Conservation (phyloP, 2,113 vertebrate species). For the Gobiocypris rarus region DNA sequence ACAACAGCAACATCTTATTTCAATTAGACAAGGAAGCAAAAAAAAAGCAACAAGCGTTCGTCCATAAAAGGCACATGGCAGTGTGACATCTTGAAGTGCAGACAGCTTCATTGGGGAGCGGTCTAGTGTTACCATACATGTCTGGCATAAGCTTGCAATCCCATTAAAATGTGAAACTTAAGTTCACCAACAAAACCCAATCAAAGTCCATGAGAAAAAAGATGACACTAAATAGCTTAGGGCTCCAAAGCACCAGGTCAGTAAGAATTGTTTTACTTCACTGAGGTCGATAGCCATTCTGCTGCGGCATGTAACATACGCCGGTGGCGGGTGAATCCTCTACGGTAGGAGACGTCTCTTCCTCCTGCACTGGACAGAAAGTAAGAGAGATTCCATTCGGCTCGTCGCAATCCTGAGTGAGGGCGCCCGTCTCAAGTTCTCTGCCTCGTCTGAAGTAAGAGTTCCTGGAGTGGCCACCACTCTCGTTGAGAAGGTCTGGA, state of each 20-base stretch:
- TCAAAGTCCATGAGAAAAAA: not conserved
- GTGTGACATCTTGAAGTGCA: not conserved
- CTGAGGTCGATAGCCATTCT: conserved; percentile 89
- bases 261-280: conserved; percentile 57
- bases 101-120: not conserved
- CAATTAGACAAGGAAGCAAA: not conserved
- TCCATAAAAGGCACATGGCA: not conserved
- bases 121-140: not conserved
- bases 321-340: conserved; percentile 46
- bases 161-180: not conserved
- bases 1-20: not conserved
- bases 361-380: conserved; percentile 72
- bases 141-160: not conserved
- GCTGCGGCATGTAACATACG: conserved; percentile 86
- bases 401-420: conserved; percentile 71
- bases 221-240: not conserved
- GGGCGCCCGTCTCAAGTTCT: conserved; percentile 61
- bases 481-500: conserved; percentile 70
- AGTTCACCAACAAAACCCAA: not conserved
- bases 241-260: not conserved
- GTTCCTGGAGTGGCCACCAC: conserved; percentile 60
- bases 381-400: conserved; percentile 63
- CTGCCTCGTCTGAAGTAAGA: conserved; percentile 74
- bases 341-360: conserved; percentile 61
- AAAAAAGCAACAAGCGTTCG: not conserved